Conservation (phyloP, 2,888 invertebrate genomes). For the Eupsilia transversa region DNA sequence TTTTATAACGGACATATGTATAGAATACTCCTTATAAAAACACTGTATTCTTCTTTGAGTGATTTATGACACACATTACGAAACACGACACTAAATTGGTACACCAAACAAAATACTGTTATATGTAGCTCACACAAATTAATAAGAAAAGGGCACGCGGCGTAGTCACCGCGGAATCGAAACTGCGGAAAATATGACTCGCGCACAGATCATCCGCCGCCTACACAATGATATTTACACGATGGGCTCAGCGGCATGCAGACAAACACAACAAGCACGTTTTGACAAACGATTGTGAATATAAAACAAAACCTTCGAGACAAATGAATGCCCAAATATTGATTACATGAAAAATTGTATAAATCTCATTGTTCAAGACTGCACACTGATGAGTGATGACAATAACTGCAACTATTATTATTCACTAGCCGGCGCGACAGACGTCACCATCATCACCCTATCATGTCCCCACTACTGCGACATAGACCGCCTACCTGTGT, state of each 20-base stretch:
- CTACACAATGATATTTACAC: conserved; percentile 66
- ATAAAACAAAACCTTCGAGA: conserved; percentile 52
- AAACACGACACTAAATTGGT: not conserved
- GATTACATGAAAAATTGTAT: conserved; percentile 28
- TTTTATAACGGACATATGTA: conserved; percentile 9
- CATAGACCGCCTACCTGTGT: no score
- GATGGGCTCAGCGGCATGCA: conserved; percentile 49
- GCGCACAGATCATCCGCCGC: conserved; percentile 30
- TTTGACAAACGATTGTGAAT: conserved; percentile 32
- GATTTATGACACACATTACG: conserved; percentile 12
- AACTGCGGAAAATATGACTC: conserved; percentile 42
- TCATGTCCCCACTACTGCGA: no score
- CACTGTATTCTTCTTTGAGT: not conserved
- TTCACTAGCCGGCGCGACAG: not conserved
- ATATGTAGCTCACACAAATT: conserved; percentile 9
- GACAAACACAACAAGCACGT: conserved; percentile 52
- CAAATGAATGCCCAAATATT: conserved; percentile 42
- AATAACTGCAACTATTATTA: conserved; percentile 13
- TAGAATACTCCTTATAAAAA: not conserved
- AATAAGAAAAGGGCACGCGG: conserved; percentile 31
- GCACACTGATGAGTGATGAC: not conserved
- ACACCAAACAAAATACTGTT: conserved; percentile 6
- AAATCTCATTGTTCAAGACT: conserved; percentile 38
- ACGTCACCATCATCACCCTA: no score
- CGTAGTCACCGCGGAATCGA: conserved; percentile 28